Base-by-base conservation (phyloP, 2,113 vertebrate species). In the Penelope pileata region DNA sequence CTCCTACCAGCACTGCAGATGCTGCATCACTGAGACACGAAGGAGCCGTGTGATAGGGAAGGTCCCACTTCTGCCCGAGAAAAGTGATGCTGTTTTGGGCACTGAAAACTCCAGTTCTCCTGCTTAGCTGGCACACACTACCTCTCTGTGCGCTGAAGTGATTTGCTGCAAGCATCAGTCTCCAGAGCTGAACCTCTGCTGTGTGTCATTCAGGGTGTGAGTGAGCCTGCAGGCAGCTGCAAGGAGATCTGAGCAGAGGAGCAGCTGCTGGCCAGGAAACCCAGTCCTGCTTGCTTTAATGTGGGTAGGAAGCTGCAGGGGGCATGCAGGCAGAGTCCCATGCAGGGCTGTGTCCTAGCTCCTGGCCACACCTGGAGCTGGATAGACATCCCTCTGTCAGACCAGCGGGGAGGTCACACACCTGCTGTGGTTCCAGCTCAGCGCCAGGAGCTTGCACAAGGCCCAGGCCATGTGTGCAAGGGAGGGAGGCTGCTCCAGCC, bases 61-160 rank as follows among this genome's bases (percentile, higher is more conserved):
- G 12, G 19, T 54, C 36, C 12, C 14, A 8, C 27, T 80, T 76
- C 30, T 47, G 24, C 42, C 45, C 0, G 3, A 58, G 48, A 92
- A 24, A 22, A 81, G n/a, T 30, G 43, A 12, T 45, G 59, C 38
- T 88, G 43, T 9, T 36, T n/a, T 0, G 1, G 22, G 43, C 59
- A 62, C 30, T 12, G 18, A 64, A 19, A 59, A 29, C 6, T 73
- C 29, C 40, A 32, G 32, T 8, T 56, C 32, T 50, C 29, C 14
- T 6, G 5, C 45, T 62, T 43, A 54, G 16, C 53, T 83, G 67
- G 67, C 36, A 79, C 0, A 2, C 23, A 18, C 21, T 0, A 0
- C 34, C n/a, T 53, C 51, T n/a, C 50, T 23, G 7, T 7, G 23
- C 87, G 45, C 30, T 38, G 43, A 45, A 85, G 43, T 23, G 15